phyloP scores from a whole-genome alignment of 1,140 invertebrate genomes.

The Sesamia nonagrioides region DNA sequence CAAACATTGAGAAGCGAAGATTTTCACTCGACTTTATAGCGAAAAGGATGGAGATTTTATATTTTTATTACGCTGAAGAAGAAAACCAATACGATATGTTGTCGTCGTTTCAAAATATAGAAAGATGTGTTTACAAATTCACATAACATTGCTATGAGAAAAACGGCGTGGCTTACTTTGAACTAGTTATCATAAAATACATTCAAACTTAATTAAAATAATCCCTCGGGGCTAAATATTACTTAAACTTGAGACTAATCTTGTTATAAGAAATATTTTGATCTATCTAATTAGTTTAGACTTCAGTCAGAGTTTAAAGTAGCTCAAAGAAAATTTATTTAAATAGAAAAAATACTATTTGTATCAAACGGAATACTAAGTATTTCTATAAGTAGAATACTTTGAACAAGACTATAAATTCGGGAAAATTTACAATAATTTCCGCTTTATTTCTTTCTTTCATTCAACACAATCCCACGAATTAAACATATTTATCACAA shows the following conservation, averaged over 20 bases:
- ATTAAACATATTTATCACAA: constrained; percentile 22
- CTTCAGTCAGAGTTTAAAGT: background rate
- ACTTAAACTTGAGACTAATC: background rate
- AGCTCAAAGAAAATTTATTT: background rate
- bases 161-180: too few species aligned
- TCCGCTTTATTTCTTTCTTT: background rate
- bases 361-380: background rate
- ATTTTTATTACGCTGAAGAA: constrained; percentile 11
- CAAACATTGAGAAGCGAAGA: constrained; percentile 17
- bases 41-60: constrained; percentile 7
- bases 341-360: background rate
- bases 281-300: background rate
- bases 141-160: too few species aligned
- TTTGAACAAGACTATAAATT: background rate
- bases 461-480: constrained; percentile 13
- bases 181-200: background rate
- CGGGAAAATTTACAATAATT: background rate
- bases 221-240: background rate
- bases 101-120: background rate
- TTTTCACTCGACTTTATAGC: constrained; percentile 5
- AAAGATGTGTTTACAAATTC: background rate
- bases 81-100: background rate
- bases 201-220: background rate
- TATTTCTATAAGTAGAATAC: too few species aligned
- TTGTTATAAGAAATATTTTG: background rate